Conservation (phyloP, 2,113 vertebrate genomes). For the Solea solea region DNA sequence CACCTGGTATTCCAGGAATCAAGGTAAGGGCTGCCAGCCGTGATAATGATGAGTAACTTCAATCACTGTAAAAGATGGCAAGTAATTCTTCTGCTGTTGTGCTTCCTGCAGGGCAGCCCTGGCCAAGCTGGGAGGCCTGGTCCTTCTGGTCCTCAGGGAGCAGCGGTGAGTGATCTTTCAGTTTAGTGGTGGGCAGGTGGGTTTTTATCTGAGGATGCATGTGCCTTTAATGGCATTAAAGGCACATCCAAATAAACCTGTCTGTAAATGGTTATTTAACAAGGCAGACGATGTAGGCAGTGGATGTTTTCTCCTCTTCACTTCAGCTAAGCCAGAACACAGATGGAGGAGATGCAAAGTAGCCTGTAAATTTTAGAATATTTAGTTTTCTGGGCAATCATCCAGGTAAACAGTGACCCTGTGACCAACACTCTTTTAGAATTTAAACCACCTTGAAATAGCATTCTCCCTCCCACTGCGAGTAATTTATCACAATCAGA, state of each 20-base stretch:
- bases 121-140: constrained; percentile 89
- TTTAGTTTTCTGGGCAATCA: constrained; percentile 67
- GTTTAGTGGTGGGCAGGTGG: not conserved
- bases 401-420: constrained; percentile 69
- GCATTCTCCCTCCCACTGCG: constrained; percentile 55
- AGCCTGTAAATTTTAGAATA: constrained; percentile 31
- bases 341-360: constrained; percentile 23
- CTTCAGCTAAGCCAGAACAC: constrained; percentile 20
- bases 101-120: constrained; percentile 80
- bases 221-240: not conserved
- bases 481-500: constrained; percentile 82
- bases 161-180: constrained; percentile 87
- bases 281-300: constrained; percentile 39
- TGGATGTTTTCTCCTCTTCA: constrained; percentile 38
- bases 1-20: constrained; percentile 90
- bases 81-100: constrained; percentile 23
- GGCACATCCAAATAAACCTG: constrained; percentile 27
- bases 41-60: constrained; percentile 25
- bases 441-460: constrained; percentile 83
- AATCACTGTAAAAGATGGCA: not conserved
- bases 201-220: constrained; percentile 1
- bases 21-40: constrained; percentile 83
- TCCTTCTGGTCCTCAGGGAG: constrained; percentile 87
- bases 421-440: constrained; percentile 70
- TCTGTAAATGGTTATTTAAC: constrained; percentile 37